A percentile compares a stretch with the other conserved stretches of the same genome.
Conservation (phyloP, 2,888 invertebrate genomes). For the Lymantria monacha region DNA sequence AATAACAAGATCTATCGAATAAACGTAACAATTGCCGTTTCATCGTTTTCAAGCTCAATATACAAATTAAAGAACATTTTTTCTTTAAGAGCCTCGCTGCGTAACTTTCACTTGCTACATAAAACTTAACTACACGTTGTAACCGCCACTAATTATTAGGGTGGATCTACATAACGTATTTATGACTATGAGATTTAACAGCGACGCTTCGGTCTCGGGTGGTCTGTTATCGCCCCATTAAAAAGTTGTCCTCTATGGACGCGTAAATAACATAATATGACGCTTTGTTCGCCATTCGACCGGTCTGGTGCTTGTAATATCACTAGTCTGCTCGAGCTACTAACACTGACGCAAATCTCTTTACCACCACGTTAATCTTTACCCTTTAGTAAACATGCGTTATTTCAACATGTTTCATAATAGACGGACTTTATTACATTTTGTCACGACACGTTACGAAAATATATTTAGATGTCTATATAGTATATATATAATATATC, state of each 20-base stretch:
- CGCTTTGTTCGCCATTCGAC: slow-evolving; percentile 39
- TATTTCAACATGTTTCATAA: no score
- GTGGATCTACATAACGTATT: slow-evolving; percentile 81
- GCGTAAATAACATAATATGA: slow-evolving; percentile 75
- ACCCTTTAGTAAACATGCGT: background rate
- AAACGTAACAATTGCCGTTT: slow-evolving; percentile 76
- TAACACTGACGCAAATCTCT: slow-evolving; percentile 3
- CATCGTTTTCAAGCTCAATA: slow-evolving; percentile 65
- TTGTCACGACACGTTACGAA: no score
- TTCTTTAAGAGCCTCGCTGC: slow-evolving; percentile 57
- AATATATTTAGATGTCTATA: no score
- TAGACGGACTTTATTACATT: no score
- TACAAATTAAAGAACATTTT: slow-evolving; percentile 79
- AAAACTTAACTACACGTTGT: slow-evolving; percentile 79
- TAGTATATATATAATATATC: no score
- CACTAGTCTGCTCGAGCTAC: slow-evolving; percentile 5
- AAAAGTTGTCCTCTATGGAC: slow-evolving; percentile 78
- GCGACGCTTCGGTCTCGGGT: slow-evolving; percentile 69
- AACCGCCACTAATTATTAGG: slow-evolving; percentile 81
- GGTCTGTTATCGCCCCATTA: slow-evolving; percentile 80
- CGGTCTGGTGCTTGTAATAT: background rate
- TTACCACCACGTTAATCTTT: slow-evolving; percentile 2
- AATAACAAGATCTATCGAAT: slow-evolving; percentile 61
- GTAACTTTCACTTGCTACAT: slow-evolving; percentile 63
- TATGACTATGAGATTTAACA: slow-evolving; percentile 80